Evolutionary conservation across 2,797 vertebrate species (phyloP), one percentile per base, ranked within the genome.

Genomic region (Chromis chromis): DNA sequence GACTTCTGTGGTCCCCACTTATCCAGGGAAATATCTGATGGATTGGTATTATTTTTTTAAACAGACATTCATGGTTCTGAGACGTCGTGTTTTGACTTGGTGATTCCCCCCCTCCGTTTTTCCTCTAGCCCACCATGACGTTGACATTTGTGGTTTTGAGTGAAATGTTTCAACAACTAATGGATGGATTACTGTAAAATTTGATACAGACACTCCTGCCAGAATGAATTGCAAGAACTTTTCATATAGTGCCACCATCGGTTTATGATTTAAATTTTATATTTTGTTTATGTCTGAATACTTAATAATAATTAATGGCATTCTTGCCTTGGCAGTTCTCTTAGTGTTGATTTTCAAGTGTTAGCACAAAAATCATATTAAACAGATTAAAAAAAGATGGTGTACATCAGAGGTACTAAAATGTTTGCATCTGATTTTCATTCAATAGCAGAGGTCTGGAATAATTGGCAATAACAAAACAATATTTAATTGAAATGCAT

Each of bases 91-190:
- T 69, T 14, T 46, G 27, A 40, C 65, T 68, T 68, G 59, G 17
- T 52, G 48, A 78, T 55, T 52, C 31, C 19, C 12, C 50, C n/a
- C 44, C 33, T 36, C 33, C 33, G 33, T 36, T 52, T 70, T 58
- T 48, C n/a, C 46, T 59, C 25, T 62, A 42, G 60, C 42, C 42
- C 56, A 71, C 44, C n/a, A 40, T 31, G 61, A 52, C 59, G 36
- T 55, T 53, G 46, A 28, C 52, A 28, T 28, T 54, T 27, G 54
- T 49, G 24, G 14, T 55, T 65, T 52, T 57, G 24, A 36, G 21
- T 22, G n/a, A 53, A 65, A 61, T 59, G 54, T 52, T 21, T 61
- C 42, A 52, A 76, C 28, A 76, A 28, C 53, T 49, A 54, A 53
- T 72, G 36, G 28, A 54, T 65, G 54, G 40, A 65, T 24, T 71